A percentile compares a stretch with the other conserved stretches of the same genome.
phyloP scores from a whole-genome alignment of 2,888 invertebrate species.

The Xestobium rufovillosum region DNA sequence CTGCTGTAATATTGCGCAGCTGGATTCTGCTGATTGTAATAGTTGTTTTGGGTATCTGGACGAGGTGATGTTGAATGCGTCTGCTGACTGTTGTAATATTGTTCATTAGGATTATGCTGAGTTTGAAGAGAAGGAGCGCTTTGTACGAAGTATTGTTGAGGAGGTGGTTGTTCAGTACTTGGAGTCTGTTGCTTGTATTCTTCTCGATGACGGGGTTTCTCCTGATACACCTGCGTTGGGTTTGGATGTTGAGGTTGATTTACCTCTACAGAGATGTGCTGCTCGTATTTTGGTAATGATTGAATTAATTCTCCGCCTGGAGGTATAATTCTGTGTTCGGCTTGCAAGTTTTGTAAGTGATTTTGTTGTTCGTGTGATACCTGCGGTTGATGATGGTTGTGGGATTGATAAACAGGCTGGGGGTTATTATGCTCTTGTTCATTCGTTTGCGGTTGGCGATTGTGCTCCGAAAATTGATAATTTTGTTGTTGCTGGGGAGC shows the following conservation, averaged over 20 bases:
- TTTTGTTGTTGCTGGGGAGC: slow-evolving; percentile 29
- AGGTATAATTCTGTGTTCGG: slow-evolving; percentile 48
- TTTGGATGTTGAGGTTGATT: slow-evolving; percentile 22
- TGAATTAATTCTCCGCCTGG: slow-evolving; percentile 68
- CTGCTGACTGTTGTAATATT: slow-evolving; percentile 13
- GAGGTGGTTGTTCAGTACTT: slow-evolving; percentile 9
- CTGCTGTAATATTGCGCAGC: slow-evolving; percentile 17
- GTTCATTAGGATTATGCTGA: slow-evolving; percentile 31
- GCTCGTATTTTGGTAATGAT: slow-evolving; percentile 71
- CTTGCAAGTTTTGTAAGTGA: slow-evolving; percentile 32
- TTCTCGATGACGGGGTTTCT: slow-evolving; percentile 16
- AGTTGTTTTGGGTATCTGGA: no score
- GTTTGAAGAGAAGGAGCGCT: slow-evolving; percentile 40
- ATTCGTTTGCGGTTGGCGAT: slow-evolving; percentile 41
- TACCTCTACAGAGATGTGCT: slow-evolving; percentile 59
- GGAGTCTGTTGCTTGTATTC: slow-evolving; percentile 10
- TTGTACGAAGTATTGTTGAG: no score
- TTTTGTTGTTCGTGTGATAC: slow-evolving; percentile 37
- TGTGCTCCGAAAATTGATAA: slow-evolving; percentile 29
- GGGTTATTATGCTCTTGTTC: slow-evolving; percentile 26
- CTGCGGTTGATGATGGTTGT: slow-evolving; percentile 31
- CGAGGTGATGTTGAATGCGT: no score
- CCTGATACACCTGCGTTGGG: slow-evolving; percentile 24
- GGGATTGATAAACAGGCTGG: slow-evolving; percentile 30
- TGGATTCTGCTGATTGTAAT: slow-evolving; percentile 15